Percentiles rank a stretch among this genome's conserved stretches.
Evolutionary conservation across 2,797 vertebrate genomes (phyloP).

Genomic region (Lacerta bilineata): DNA sequence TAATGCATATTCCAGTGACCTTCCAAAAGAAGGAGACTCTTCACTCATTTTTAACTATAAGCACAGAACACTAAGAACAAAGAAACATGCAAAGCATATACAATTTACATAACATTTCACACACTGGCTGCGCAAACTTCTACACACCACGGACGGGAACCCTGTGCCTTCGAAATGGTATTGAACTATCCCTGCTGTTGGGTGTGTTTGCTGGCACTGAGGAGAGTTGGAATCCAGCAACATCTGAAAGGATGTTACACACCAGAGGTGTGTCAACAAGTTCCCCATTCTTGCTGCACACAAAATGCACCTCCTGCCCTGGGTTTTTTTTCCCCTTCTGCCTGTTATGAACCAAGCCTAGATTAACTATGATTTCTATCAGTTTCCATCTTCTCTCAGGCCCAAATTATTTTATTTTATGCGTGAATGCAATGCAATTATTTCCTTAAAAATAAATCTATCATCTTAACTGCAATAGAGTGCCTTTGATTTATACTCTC

Average conservation of each 20-base stretch:
- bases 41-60: not conserved
- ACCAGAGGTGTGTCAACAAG: not conserved
- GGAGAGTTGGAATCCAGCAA: too few relatives aligned
- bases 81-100: not conserved
- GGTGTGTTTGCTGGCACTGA: too few relatives aligned
- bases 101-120: not conserved
- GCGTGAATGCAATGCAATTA: not conserved
- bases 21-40: not conserved
- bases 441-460: not conserved
- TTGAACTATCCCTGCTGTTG: too few relatives aligned
- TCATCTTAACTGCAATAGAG: not conserved
- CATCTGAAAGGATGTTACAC: too few relatives aligned
- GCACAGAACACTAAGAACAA: not conserved
- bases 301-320: not conserved
- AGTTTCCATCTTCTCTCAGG: not conserved
- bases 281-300: not conserved
- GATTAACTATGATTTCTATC: not conserved
- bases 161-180: too few relatives aligned
- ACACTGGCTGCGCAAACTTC: not conserved
- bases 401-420: not conserved
- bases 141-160: not conserved
- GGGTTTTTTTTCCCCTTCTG: not conserved
- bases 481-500: not conserved
- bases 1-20: not conserved
- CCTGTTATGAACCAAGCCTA: not conserved